Percentiles rank a stretch among this genome's conserved stretches.
Conservation (phyloP, 2,888 invertebrate species). For the Tetranychus piercei region DNA sequence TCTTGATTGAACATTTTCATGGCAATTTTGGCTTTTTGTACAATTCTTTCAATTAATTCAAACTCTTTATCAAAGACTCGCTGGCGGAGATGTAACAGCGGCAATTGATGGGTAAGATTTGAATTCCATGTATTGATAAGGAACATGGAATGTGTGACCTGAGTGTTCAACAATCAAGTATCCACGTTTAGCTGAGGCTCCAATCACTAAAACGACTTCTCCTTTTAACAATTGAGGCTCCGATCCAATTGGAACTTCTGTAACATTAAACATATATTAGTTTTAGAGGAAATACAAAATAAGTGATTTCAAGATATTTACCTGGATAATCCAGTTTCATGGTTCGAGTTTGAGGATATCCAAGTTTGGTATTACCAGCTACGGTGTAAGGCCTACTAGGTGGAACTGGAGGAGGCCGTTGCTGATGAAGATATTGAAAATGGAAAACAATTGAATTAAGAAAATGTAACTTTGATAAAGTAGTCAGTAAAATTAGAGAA, state of each 20-base stretch:
- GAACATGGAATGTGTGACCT: slow-evolving; percentile 52
- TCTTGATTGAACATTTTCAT: not conserved
- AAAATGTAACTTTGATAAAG: not conserved
- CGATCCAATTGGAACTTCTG: slow-evolving; percentile 2
- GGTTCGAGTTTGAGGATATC: slow-evolving; percentile 74
- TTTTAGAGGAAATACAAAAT: not conserved
- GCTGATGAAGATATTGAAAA: slow-evolving; percentile 38
- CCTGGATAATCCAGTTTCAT: slow-evolving; percentile 75
- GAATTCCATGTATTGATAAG: slow-evolving; percentile 62
- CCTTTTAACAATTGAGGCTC: slow-evolving; percentile 47
- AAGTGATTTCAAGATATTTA: slow-evolving; percentile 26
- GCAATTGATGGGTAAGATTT: slow-evolving; percentile 2
- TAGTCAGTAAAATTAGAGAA: not conserved
- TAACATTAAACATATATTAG: not conserved
- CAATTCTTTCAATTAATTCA: not conserved
- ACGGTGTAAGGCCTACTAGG: slow-evolving; percentile 76
- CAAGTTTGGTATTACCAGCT: slow-evolving; percentile 66
- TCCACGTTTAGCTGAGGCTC: slow-evolving; percentile 65
- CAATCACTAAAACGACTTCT: slow-evolving; percentile 66
- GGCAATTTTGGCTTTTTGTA: not conserved
- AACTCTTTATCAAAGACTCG: not conserved
- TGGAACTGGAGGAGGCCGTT: slow-evolving; percentile 76
- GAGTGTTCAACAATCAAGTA: slow-evolving; percentile 69
- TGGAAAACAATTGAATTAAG: not conserved
- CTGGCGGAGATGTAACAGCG: not conserved